Evolutionary conservation across 2,113 vertebrate species (phyloP), one percentile per base, ranked within the genome.

Genomic region (Ardeotis arabs): DNA sequence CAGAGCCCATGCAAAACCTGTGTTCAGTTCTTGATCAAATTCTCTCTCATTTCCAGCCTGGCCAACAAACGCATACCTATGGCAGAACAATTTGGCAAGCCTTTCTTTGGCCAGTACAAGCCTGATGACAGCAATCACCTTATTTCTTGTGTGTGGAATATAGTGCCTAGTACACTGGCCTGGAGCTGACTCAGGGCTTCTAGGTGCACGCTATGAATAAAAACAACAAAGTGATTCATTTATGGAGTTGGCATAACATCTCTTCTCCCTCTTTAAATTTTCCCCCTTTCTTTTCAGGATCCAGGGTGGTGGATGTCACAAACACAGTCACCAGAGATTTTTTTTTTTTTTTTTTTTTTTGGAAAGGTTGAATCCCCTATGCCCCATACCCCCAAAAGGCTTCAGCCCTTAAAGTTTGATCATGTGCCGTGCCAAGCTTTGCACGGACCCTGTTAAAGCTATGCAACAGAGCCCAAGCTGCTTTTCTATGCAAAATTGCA

Each of bases 131-230:
- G 62, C 80, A 87, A 74, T 35, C 59, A 47, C 64, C 67, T 92
- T 95, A 82, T 96, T 93, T 95, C 84, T 95, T 89, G 78, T 29
- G 31, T 89, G 70, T 79, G 77, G 73, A 60, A 90, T 84, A 87
- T 2, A 50, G 66, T 87, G 77, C 86, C 73, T 87, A 27, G 33
- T 28, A n/a, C 58, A 14, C 62, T 39, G 83, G 39, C 53, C 66
- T 92, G 59, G 50, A 94, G 74, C 86, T 95, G 87, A 87, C 81
- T 89, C 55, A 84, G 69, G 67, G n/a, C 62, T 92, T 96, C 74
- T 82, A 59, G 79, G 37, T 73, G n/a, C 77, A 69, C 0, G 0
- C 39, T 15, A 73, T 60, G 74, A 90, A 82, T 62, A 89, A 96
- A 91, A 91, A 21, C 69, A 89, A 39, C 50, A 59, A n/a, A 45